Base-by-base conservation (phyloP, 1,140 invertebrate species). In the Tetramorium alpestre region DNA sequence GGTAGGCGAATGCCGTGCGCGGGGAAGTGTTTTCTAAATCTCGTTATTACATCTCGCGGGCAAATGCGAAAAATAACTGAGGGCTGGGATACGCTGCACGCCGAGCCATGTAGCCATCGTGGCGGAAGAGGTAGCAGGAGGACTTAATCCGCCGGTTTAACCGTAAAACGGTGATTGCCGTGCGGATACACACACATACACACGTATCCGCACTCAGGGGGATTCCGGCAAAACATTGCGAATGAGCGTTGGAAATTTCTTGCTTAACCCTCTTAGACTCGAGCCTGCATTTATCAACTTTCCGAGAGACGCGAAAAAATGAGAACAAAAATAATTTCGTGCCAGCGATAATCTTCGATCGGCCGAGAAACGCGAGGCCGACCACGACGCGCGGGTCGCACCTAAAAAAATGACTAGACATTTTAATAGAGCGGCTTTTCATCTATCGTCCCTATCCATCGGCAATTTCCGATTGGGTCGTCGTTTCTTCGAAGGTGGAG, bases 381-480 rank as follows among this genome's bases (percentile, higher is more conserved):
- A 22, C 22, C 13, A n/a, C 25, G 18, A 78, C 33, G 64, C 44
- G 65, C n/a, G 64, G 18, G 56, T 67, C 54, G 69, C 58, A 49
- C 70, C 77, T 58, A 60, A 87, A 91, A 87, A 92, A 92, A 80
- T 90, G 92, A 92, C 88, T 91, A 77, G 87, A 90, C 92, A 51
- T 89, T 92, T 90, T 91, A 93, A 92, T 92, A 91, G 88, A 76
- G 73, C 76, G 62, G 47, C 65, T 85, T 89, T 88, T 88, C 81
- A 82, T 91, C 87, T 84, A 88, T 90, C 89, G 89, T 87, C 70
- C 85, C 44, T 87, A 91, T 92, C 90, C 89, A 94, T 93, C 90
- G 92, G 91, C 89, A 95, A 95, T 95, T 94, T 95, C 94, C 94
- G 94, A 95, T 94, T 93, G 93, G 92, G 93, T 94, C 94, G 87